Base-by-base conservation (phyloP, 2,797 vertebrate genomes). In the Chaenodraco wilsoni region DNA sequence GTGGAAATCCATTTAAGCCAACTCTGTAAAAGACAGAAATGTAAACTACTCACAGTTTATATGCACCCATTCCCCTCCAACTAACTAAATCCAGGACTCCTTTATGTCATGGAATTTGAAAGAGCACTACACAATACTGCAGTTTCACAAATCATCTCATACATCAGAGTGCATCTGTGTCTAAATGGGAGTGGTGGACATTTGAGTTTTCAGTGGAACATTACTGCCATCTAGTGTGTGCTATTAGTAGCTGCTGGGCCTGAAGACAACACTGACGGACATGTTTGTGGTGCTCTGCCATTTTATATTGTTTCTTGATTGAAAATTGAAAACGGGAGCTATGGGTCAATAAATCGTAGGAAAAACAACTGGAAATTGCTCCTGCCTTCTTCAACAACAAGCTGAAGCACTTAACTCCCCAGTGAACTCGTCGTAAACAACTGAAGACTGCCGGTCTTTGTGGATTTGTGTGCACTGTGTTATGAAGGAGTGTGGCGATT, bases 161-260 rank as follows among this genome's bases (percentile, higher is more conserved):
- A 60, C 78, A 85, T 86, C 63, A 84, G 44, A 65, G 59, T 37
- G 52, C 15, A 9, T 69, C 51, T 69, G n/a, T 64, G 56, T 65
- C 17, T 23, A 23, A 52, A 59, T 76, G 85, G 82, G 85, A 84
- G 83, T 84, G 85, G 85, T 76, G 41, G 55, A 33, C 5, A 7
- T 3, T 5, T 16, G 8, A 64, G 5, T 61, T 48, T 85, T 58
- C 45, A 65, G 5, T 87, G 80, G 78, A 84, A 9, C 91, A 82
- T 84, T 76, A 93, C 76, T 93, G 94, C 90, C 94, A 93, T 84
- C 94, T 93, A 83, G 86, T 87, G 93, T 5, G 5, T 11, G 10
- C 17, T 11, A 0, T n/a, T 7, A 41, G 61, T 4, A 76, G 2
- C 37, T n/a, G 16, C 14, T 9, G 59, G 56, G n/a, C 40, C 46